These are phyloP conservation scores for Unio delphinus DNA, from an alignment of 2,888 invertebrate species.

Conservation along the genomic window DNA sequence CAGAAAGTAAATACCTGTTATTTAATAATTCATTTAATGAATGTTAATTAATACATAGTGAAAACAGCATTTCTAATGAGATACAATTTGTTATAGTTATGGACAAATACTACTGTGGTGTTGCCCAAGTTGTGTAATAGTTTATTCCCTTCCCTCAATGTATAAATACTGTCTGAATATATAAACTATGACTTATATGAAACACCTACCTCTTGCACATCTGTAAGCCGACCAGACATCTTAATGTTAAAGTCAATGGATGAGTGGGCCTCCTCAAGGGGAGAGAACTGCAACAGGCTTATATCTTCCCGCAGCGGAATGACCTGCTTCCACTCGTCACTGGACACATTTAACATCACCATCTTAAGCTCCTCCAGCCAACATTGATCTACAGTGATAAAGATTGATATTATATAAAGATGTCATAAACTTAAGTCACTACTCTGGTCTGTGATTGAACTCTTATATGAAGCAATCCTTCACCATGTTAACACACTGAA, in stretches of 20 bases:
- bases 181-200: background rate
- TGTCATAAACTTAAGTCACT: background rate
- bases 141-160: no score
- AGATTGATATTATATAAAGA: slow-evolving; percentile 1
- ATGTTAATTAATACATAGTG: no score
- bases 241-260: slow-evolving; percentile 53
- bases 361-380: slow-evolving; percentile 48
- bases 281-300: slow-evolving; percentile 63
- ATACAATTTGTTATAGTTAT: no score
- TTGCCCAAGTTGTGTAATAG: no score
- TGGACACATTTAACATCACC: slow-evolving; percentile 25
- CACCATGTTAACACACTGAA: no score
- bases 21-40: no score
- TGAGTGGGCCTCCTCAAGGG: slow-evolving; percentile 58
- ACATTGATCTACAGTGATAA: slow-evolving; percentile 44
- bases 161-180: background rate
- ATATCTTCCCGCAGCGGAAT: slow-evolving; percentile 66
- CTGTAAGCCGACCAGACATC: slow-evolving; percentile 51
- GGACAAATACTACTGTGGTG: no score
- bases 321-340: slow-evolving; percentile 54
- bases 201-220: slow-evolving; percentile 61
- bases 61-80: no score
- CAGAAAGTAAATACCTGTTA: no score
- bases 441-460: no score
- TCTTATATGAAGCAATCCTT: no score